A percentile compares a stretch with the other conserved stretches of the same genome.
Evolutionary conservation across 2,797 vertebrate species (phyloP).

Genomic region (Spinus olivaceus): DNA sequence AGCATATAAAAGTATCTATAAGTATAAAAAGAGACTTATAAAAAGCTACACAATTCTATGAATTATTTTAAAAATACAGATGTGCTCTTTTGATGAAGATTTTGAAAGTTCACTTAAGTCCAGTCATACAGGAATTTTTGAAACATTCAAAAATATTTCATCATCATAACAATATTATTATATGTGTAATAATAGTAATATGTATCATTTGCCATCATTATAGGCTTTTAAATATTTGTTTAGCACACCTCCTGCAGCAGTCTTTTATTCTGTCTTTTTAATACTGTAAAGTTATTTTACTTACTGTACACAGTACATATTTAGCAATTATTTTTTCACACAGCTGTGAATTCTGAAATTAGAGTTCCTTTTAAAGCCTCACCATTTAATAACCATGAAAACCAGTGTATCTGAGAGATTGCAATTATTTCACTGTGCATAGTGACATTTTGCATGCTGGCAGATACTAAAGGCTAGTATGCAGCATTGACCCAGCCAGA

Average conservation of each 20-base stretch:
- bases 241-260: background rate
- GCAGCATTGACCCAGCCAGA: background rate
- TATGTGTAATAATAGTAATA: background rate
- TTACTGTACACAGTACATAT: background rate
- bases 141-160: background rate
- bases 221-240: background rate
- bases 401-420: background rate
- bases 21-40: background rate
- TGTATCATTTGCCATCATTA: background rate
- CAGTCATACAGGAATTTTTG: background rate
- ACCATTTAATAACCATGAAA: background rate
- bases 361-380: background rate
- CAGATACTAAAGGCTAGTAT: background rate
- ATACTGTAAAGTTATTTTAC: background rate
- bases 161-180: background rate
- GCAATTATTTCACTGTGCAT: background rate
- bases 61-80: background rate
- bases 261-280: background rate
- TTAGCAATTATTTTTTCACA: background rate
- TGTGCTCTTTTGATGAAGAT: background rate
- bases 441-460: background rate
- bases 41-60: background rate
- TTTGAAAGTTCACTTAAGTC: background rate
- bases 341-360: background rate
- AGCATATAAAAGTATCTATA: background rate